Evolutionary conservation across 2,888 invertebrate species (phyloP).

Genomic region (Subacronicta megacephala): DNA sequence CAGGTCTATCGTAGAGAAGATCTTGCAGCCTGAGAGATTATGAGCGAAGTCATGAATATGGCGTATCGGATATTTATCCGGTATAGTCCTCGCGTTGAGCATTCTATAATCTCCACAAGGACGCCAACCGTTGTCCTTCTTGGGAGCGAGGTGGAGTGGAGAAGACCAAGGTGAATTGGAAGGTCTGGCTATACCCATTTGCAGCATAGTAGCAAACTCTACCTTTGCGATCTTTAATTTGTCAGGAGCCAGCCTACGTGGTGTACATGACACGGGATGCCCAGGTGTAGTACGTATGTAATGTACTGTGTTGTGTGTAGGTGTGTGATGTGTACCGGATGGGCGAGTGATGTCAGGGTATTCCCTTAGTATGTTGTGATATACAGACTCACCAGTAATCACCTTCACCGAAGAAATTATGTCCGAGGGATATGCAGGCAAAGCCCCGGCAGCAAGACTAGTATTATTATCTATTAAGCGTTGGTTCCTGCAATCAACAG

Average conservation of each 20-base stretch:
- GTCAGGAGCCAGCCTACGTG: conserved; percentile 62
- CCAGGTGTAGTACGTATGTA: conserved; percentile 54
- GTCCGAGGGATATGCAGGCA: too few relatives aligned
- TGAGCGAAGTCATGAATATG: conserved; percentile 12
- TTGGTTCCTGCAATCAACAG: too few relatives aligned
- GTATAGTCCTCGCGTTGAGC: not conserved
- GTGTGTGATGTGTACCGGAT: too few relatives aligned
- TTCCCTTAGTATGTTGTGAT: too few relatives aligned
- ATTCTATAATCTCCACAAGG: not conserved
- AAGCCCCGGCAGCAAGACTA: too few relatives aligned
- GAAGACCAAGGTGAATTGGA: not conserved
- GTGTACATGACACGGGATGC: conserved; percentile 51
- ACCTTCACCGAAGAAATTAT: too few relatives aligned
- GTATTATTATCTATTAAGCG: too few relatives aligned
- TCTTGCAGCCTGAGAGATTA: not conserved
- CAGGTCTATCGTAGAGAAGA: conserved; percentile 6
- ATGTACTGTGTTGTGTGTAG: not conserved
- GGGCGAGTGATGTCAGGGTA: too few relatives aligned
- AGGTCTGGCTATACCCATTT: conserved; percentile 29
- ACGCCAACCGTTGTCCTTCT: not conserved
- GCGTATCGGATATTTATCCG: not conserved
- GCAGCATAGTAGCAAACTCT: conserved; percentile 59
- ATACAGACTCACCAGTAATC: too few relatives aligned
- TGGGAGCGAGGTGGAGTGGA: not conserved
- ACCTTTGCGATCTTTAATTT: conserved; percentile 50